A percentile compares a stretch with the other conserved stretches of the same genome.
phyloP scores from a whole-genome alignment of 2,888 invertebrate genomes.

The Eledone cirrhosa region DNA sequence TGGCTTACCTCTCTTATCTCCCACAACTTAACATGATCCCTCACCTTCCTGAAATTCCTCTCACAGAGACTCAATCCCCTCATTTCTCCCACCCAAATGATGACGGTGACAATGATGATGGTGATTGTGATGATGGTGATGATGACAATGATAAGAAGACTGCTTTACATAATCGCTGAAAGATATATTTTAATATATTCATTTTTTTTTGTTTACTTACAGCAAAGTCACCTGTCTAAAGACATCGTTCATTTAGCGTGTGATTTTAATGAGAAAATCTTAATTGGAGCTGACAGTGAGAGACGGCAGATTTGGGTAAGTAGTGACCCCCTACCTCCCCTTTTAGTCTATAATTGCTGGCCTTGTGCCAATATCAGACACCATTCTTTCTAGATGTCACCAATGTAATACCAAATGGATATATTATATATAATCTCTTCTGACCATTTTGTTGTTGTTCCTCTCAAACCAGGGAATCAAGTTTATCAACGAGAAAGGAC shows the following conservation, averaged over 20 bases:
- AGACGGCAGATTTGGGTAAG: conserved; percentile 26
- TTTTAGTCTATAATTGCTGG: too few relatives aligned
- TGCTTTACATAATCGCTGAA: background rate
- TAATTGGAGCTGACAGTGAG: conserved; percentile 17
- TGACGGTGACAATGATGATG: too few relatives aligned
- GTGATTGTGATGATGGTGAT: too few relatives aligned
- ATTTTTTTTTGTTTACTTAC: background rate
- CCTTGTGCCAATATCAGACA: too few relatives aligned
- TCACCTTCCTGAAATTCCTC: too few relatives aligned
- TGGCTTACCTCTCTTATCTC: background rate
- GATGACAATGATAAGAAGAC: too few relatives aligned
- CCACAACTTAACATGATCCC: background rate
- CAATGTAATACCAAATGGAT: too few relatives aligned
- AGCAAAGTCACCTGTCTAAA: conserved; percentile 21
- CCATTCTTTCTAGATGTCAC: too few relatives aligned
- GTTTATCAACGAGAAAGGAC: background rate
- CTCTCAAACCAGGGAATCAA: background rate
- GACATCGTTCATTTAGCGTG: background rate
- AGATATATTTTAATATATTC: background rate
- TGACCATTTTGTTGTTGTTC: too few relatives aligned
- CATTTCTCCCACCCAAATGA: too few relatives aligned
- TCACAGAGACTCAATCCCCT: too few relatives aligned
- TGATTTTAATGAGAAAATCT: conserved; percentile 23
- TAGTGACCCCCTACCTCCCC: background rate
- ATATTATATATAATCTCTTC: too few relatives aligned